These are phyloP conservation scores for Drosophila dunni DNA, from an alignment of 1,140 invertebrate species.

Conservation along the genomic window DNA sequence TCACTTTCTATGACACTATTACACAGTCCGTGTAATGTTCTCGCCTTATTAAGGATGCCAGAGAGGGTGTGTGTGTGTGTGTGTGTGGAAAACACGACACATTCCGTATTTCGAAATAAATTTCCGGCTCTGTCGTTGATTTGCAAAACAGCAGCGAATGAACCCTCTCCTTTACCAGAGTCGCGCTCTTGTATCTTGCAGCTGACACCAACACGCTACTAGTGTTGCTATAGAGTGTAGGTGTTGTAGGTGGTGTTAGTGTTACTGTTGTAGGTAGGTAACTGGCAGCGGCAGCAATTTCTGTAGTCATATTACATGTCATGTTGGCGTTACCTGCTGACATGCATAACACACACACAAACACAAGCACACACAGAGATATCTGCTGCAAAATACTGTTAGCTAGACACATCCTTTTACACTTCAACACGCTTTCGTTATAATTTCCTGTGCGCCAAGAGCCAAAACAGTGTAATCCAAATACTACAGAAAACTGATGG, in stretches of 20 bases:
- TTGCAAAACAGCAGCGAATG: constrained; percentile 49
- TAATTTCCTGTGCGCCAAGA: constrained; percentile 70
- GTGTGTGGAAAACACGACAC: constrained; percentile 33
- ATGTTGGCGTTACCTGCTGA: constrained; percentile 42
- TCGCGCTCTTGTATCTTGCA: constrained; percentile 46
- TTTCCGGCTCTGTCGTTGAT: constrained; percentile 70
- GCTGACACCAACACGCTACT: constrained; percentile 65
- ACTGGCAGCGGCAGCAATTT: constrained; percentile 52
- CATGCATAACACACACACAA: constrained; percentile 14
- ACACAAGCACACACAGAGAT: not conserved
- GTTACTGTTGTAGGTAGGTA: constrained; percentile 10
- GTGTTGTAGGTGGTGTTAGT: not conserved
- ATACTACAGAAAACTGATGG: constrained; percentile 26
- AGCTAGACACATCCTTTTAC: constrained; percentile 66
- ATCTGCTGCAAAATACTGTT: constrained; percentile 3
- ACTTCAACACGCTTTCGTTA: constrained; percentile 76
- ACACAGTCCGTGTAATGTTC: constrained; percentile 29
- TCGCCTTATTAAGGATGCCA: constrained; percentile 63
- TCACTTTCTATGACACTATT: constrained; percentile 46
- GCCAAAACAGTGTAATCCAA: constrained; percentile 35
- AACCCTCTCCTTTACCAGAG: not conserved
- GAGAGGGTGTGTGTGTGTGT: constrained; percentile 37
- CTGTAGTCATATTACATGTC: constrained; percentile 77
- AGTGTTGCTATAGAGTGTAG: constrained; percentile 7
- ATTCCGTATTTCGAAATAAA: constrained; percentile 78